Percentiles rank a stretch among this genome's conserved stretches.
These are phyloP conservation scores for Valencia hispanica DNA, from an alignment of 2,797 vertebrate species.

Conservation along the genomic window DNA sequence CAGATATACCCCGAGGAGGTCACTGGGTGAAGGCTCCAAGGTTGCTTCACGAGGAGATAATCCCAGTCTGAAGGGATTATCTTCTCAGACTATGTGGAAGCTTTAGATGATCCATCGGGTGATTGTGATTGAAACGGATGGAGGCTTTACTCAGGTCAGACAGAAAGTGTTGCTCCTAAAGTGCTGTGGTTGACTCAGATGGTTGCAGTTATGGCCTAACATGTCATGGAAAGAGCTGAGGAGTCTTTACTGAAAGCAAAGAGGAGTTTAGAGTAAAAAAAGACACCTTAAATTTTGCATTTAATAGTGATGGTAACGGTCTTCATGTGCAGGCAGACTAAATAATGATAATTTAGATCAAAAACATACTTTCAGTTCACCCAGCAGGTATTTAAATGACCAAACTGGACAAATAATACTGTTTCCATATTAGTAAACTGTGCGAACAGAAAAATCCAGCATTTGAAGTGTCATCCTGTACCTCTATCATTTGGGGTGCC, in stretches of 20 bases:
- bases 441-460: no score
- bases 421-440: no score
- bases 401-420: not conserved
- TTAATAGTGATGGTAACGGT: no score
- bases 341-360: not conserved
- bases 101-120: not conserved
- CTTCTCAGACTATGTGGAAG: not conserved
- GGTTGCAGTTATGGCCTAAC: no score
- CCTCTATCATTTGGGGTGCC: no score
- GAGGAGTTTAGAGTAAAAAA: no score
- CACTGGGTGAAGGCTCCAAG: not conserved
- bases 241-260: not conserved
- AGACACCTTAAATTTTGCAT: no score
- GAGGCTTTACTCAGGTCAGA: not conserved
- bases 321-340: not conserved
- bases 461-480: no score
- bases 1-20: not conserved
- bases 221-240: no score
- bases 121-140: not conserved
- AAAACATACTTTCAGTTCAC: not conserved
- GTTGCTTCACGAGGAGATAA: not conserved
- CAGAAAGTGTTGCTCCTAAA: not conserved
- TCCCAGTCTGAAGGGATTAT: slow-evolving; percentile 3
- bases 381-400: not conserved
- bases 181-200: no score